Evolutionary conservation across 2,113 vertebrate genomes (phyloP).

Genomic region (Petrocephalus microphthalmus): DNA sequence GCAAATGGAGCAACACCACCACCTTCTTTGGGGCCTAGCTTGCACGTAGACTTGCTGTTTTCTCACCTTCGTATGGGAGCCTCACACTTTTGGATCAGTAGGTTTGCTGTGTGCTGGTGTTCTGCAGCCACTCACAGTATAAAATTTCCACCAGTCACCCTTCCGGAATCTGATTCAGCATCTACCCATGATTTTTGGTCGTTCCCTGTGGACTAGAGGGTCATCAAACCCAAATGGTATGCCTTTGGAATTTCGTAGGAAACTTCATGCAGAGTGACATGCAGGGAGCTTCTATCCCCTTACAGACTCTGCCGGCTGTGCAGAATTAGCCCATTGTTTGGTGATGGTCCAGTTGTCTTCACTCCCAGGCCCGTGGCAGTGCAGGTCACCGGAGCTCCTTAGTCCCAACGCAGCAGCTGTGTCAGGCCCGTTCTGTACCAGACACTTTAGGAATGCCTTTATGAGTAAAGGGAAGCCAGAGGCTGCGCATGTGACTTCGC

Average conservation of each 20-base stretch:
- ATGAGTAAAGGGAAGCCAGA: not conserved
- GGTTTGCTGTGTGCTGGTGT: not conserved
- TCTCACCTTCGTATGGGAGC: no score
- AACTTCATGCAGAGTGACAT: not conserved
- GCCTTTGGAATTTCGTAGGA: not conserved
- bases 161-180: not conserved
- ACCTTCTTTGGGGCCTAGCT: no score
- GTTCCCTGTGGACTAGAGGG: not conserved
- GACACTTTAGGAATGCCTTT: not conserved
- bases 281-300: not conserved
- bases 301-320: not conserved
- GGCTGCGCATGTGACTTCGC: not conserved
- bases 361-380: not conserved
- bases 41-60: no score
- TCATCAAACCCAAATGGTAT: not conserved
- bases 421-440: not conserved
- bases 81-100: no score
- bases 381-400: not conserved
- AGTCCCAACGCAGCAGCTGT: not conserved
- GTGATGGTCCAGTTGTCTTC: not conserved
- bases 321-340: not conserved
- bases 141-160: not conserved
- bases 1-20: no score
- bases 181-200: not conserved
- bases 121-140: not conserved